Evolutionary conservation across 2,888 invertebrate genomes (phyloP), one percentile per base, ranked within the genome.

Genomic region (Rhingia campestris): DNA sequence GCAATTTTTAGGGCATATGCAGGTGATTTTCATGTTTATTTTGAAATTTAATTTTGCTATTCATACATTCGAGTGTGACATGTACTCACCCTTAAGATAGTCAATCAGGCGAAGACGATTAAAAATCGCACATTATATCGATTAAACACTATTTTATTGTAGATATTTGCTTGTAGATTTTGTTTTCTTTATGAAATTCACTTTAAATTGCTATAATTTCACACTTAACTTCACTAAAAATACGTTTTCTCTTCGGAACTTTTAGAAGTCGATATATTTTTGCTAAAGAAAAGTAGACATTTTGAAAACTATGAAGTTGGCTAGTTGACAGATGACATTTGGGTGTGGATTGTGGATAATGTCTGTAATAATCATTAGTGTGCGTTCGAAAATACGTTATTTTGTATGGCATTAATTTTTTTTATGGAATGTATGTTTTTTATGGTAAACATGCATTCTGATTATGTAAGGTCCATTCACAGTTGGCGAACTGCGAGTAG

Each of bases 231-330:
- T 51, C 53, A 61, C 51, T 32, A 6, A 75, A 63, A 51, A 39
- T 22, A 3, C 6, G 7, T 53, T 75, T 74, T 51, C 54, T 56
- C 37, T 22, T 39, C 54, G 33, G 14, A 67, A 63, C 22, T 58
- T 37, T n/a, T 7, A 58, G 33, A 67, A 41, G 39, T 32, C 30
- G 61, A 22, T 22, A 22, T 22, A 2, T 22, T 74, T 67, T 61
- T 41, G 72, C 35, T 43, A 41, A 32, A 32, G 66, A 73, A 82
- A 82, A 82, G 79, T 58, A 41, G 82, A 82, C 82, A 82, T 82
- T 79, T 82, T 82, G 82, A 32, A 69, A 75, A 73, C 4, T 33
- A 37, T 5, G 14, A 39, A 51, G 14, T 69, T 64, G 51, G n/a
- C 5, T n/a, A 49, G 14, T 37, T 82, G 82, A 82, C 82, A 82